Percentiles rank a stretch among this genome's conserved stretches.
phyloP scores from a whole-genome alignment of 2,888 invertebrate species.

The Stenoptilia bipunctidactyla region DNA sequence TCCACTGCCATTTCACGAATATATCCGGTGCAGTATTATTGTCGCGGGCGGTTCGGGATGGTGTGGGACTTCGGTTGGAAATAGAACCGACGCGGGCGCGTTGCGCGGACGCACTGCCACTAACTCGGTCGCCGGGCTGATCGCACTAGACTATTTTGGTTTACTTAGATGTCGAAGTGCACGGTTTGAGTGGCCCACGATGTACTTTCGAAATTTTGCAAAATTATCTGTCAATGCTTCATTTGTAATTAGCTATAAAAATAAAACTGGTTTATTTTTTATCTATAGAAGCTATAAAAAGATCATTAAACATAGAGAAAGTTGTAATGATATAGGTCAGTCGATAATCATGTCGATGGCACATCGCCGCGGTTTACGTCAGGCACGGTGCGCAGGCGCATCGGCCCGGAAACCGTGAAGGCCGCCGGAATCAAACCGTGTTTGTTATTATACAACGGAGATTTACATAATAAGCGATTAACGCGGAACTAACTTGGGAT shows the following conservation, averaged over 20 bases:
- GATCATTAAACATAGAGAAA: slow-evolving; percentile 4
- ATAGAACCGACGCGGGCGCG: slow-evolving; percentile 67
- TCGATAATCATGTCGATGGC: slow-evolving; percentile 22
- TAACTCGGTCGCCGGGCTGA: slow-evolving; percentile 67
- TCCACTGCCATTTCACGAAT: slow-evolving; percentile 61
- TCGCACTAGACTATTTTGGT: slow-evolving; percentile 65
- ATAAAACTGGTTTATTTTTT: too few relatives aligned
- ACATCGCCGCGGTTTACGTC: background rate
- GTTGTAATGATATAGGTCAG: slow-evolving; percentile 19
- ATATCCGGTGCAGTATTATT: slow-evolving; percentile 43
- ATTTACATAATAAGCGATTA: slow-evolving; percentile 10
- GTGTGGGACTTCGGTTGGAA: slow-evolving; percentile 56
- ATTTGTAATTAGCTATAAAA: too few relatives aligned
- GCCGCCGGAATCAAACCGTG: slow-evolving; percentile 11
- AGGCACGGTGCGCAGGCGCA: slow-evolving; percentile 18
- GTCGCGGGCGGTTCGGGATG: slow-evolving; percentile 51
- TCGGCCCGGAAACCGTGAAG: slow-evolving; percentile 25
- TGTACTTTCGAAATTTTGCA: too few relatives aligned
- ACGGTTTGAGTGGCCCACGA: slow-evolving; percentile 41
- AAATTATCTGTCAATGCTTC: too few relatives aligned
- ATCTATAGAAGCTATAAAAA: too few relatives aligned
- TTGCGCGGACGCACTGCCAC: slow-evolving; percentile 60
- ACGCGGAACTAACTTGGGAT: slow-evolving; percentile 6
- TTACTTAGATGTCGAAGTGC: slow-evolving; percentile 68
- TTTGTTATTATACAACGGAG: slow-evolving; percentile 4